Base-by-base conservation (phyloP, 1,140 invertebrate genomes). In the Drosophila persimilis region DNA sequence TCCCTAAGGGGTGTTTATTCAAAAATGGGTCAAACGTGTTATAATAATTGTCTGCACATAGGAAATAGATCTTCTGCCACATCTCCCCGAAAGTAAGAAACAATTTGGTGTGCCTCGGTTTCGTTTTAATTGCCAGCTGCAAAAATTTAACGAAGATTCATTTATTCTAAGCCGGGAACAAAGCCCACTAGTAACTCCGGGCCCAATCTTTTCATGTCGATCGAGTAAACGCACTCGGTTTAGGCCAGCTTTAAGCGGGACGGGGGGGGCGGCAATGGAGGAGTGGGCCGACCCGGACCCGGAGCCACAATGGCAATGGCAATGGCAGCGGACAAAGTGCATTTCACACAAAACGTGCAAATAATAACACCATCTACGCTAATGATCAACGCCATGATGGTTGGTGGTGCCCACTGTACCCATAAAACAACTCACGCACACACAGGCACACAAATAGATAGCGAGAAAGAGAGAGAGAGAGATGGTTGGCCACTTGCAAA, bases 361-460 rank as follows among this genome's bases (percentile, higher is more conserved):
- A 89, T 89, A 89, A 89, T 89, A 88, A 89, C 83, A 89, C 84
- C 84, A 89, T 89, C 84, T 89, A 48, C 57, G 55, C 73, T 84
- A 89, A 89, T 89, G 85, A 89, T 89, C 84, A 72, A 53, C 73
- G 73, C 81, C 77, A 85, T 85, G 79, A 43, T 69, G 43, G 58
- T 29, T 70, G 59, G 8, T 43, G 53, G 39, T 39, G 55, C 58
- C 44, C 46, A 54, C 63, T 53, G 45, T 39, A 63, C 73, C 45
- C 48, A 26, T 17, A 39, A 39, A 43, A n/a, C 11, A 8, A 43
- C 59, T 54, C 62, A 81, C 73, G 63, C 73, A 81, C 57, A 65
- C 63, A 63, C 41, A 35, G 43, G 45, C 51, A 52, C 26, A 50
- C 8, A 29, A 45, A 31, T 11, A 22, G 24, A 22, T 39, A 15